These are phyloP conservation scores for Uropsilus gracilis DNA, from an alignment of 2,113 vertebrate genomes.

Conservation along the genomic window DNA sequence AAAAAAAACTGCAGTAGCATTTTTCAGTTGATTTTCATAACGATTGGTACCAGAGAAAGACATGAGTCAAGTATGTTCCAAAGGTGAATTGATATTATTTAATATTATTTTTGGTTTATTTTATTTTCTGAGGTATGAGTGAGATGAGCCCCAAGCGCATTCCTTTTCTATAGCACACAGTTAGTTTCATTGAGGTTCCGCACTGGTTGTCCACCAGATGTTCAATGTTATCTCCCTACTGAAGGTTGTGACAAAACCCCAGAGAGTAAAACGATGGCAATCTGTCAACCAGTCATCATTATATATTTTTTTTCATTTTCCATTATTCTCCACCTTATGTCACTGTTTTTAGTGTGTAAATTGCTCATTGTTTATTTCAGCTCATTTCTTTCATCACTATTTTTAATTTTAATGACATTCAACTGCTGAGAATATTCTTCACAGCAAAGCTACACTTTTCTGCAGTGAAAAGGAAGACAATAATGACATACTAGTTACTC, in stretches of 20 bases:
- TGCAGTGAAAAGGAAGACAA: conserved; percentile 23
- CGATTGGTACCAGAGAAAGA: neutral
- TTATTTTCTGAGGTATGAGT: conserved; percentile 1
- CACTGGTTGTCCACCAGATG: conserved; percentile 85
- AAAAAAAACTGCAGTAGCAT: neutral
- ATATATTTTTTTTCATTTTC: conserved; percentile 77
- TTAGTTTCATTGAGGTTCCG: conserved; percentile 78
- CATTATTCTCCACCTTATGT: conserved; percentile 87
- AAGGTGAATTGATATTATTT: neutral
- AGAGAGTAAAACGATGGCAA: conserved; percentile 84
- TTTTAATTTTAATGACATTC: conserved; percentile 83
- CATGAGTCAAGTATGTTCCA: neutral
- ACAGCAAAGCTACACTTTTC: conserved; percentile 18
- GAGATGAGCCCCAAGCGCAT: neutral
- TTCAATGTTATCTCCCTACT: conserved; percentile 79
- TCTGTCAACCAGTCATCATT: conserved; percentile 85
- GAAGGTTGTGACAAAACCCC: conserved; percentile 85
- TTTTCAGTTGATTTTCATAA: neutral
- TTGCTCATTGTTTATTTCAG: conserved; percentile 77
- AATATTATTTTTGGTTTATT: neutral
- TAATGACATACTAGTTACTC: conserved; percentile 71
- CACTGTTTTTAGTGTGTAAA: conserved; percentile 83
- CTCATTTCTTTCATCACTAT: conserved; percentile 68
- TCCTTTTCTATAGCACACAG: neutral
- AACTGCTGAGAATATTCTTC: conserved; percentile 59